Conservation (phyloP, 2,797 vertebrate genomes). For the Carduelis carduelis region DNA sequence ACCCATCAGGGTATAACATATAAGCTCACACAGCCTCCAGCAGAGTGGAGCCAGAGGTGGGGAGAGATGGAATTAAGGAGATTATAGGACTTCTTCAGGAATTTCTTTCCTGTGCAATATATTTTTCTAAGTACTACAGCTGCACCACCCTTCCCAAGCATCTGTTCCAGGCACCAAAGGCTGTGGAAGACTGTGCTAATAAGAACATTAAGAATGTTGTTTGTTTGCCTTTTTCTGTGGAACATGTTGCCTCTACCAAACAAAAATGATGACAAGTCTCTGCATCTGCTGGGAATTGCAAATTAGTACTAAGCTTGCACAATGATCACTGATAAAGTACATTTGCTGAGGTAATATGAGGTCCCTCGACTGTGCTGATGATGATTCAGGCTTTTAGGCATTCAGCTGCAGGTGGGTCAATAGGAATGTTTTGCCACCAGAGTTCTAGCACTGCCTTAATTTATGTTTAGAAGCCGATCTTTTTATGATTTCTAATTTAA, state of each 20-base stretch:
- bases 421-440: background rate
- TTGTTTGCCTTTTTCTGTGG: conserved; percentile 24
- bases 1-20: background rate
- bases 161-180: background rate
- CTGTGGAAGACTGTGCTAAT: background rate
- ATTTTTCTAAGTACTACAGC: background rate
- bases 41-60: background rate
- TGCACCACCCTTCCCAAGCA: background rate
- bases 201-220: background rate
- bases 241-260: conserved; percentile 39
- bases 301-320: conserved; percentile 21
- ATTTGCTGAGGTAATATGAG: conserved; percentile 43
- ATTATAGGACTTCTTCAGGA: background rate
- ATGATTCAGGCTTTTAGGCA: conserved; percentile 40
- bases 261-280: conserved; percentile 31
- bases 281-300: conserved; percentile 40
- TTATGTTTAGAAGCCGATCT: background rate
- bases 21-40: background rate
- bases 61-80: background rate
- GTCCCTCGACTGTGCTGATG: background rate
- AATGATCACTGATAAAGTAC: conserved; percentile 19
- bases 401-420: conserved; percentile 5
- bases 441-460: background rate
- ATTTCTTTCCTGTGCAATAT: background rate
- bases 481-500: background rate